Evolutionary conservation across 2,797 vertebrate genomes (phyloP).

Genomic region (Hydrophis major): DNA sequence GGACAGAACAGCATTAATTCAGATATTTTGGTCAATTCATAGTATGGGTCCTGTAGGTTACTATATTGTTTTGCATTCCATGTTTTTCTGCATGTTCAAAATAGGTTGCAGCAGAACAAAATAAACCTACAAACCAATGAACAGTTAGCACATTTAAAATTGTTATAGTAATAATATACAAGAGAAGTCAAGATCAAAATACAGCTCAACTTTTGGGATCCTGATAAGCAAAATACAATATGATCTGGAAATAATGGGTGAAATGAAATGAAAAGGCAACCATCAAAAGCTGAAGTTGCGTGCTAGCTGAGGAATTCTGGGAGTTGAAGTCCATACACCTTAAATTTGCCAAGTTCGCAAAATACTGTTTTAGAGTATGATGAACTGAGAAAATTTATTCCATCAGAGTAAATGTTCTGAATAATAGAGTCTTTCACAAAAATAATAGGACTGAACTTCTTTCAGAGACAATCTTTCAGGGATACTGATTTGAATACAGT

Average conservation of each 20-base stretch:
- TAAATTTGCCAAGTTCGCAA: neutral
- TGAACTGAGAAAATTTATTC: neutral
- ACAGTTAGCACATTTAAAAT: neutral
- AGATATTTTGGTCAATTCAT: neutral
- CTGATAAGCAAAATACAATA: neutral
- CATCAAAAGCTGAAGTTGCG: neutral
- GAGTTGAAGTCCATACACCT: neutral
- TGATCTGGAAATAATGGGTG: neutral
- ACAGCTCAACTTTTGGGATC: neutral
- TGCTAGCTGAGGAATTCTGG: neutral
- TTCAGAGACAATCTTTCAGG: neutral
- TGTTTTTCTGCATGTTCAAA: neutral
- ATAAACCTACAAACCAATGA: neutral
- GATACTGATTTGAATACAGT: neutral
- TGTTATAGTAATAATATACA: neutral
- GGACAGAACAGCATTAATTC: neutral
- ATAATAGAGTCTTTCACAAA: neutral
- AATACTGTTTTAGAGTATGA: neutral
- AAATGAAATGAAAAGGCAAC: neutral
- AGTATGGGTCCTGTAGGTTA: neutral
- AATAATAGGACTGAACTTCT: neutral
- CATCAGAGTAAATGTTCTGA: neutral
- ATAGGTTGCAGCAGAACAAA: neutral
- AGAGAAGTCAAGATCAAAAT: neutral
- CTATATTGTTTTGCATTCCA: neutral